These are phyloP conservation scores for Perccottus glenii DNA, from an alignment of 2,113 vertebrate species.

Conservation along the genomic window DNA sequence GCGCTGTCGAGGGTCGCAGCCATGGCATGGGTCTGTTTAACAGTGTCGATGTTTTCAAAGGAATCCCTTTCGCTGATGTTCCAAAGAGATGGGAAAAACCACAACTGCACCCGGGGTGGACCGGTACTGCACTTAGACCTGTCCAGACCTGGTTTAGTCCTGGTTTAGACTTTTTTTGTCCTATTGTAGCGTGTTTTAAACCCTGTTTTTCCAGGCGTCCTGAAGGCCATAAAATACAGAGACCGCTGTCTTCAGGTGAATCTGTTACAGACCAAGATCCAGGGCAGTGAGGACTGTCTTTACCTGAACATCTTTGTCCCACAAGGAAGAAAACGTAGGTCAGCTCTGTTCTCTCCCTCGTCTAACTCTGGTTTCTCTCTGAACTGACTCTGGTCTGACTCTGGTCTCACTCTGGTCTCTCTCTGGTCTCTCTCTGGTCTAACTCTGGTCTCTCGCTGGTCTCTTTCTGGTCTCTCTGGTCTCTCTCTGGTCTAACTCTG, in stretches of 20 bases:
- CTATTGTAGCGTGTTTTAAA: not conserved
- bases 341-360: not conserved
- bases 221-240: conserved; percentile 45
- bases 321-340: conserved; percentile 48
- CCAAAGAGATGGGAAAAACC: conserved; percentile 83
- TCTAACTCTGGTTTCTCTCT: not conserved
- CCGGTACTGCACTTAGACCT: too few relatives aligned
- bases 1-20: conserved; percentile 82
- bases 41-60: conserved; percentile 85
- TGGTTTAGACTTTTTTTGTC: not conserved
- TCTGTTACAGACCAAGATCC: conserved; percentile 63
- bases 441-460: too few relatives aligned
- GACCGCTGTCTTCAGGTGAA: conserved; percentile 69
- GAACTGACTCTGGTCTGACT: too few relatives aligned
- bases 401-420: too few relatives aligned
- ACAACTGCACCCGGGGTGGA: conserved; percentile 85
- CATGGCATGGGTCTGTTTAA: conserved; percentile 71
- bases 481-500: too few relatives aligned
- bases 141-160: not conserved
- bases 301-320: conserved; percentile 73
- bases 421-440: too few relatives aligned
- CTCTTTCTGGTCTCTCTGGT: too few relatives aligned
- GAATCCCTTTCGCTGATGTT: conserved; percentile 86
- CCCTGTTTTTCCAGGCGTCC: conserved; percentile 39
- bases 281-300: conserved; percentile 68